These are phyloP conservation scores for Tiaroga cobitis DNA, from an alignment of 2,797 vertebrate genomes.

Conservation along the genomic window DNA sequence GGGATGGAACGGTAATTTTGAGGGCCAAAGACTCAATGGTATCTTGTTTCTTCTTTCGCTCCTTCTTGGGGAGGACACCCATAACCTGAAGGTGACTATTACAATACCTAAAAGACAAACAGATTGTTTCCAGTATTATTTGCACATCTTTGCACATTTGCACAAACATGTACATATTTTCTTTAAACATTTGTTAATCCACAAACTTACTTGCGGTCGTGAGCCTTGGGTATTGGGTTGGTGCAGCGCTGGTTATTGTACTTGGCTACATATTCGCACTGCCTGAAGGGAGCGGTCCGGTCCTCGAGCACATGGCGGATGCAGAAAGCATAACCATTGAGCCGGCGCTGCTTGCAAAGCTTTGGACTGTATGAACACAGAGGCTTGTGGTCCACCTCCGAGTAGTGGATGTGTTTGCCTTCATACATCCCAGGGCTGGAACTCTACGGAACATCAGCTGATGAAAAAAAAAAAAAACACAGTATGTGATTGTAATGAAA, in stretches of 20 bases:
- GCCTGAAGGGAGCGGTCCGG: conserved; percentile 99
- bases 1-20: conserved; percentile 93
- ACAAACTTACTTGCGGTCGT: conserved; percentile 92
- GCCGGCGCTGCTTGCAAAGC: conserved; percentile 99
- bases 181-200: neutral
- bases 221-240: conserved; percentile 98
- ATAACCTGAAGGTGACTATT: conserved; percentile 99
- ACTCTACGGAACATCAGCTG: conserved; percentile 99
- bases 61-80: conserved; percentile 99
- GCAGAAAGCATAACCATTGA: conserved; percentile 99
- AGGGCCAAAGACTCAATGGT: conserved; percentile 93
- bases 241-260: conserved; percentile 99
- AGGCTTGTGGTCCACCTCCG: conserved; percentile 99
- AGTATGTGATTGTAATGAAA: conserved; percentile 41
- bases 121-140: neutral
- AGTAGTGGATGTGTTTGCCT: conserved; percentile 99
- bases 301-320: conserved; percentile 99
- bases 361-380: conserved; percentile 99
- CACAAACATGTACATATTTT: neutral
- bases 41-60: conserved; percentile 99
- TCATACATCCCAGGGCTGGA: conserved; percentile 99
- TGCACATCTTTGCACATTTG: no score
- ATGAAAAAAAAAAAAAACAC: conserved; percentile 72
- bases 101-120: conserved; percentile 88
- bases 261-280: conserved; percentile 99